A percentile compares a stretch with the other conserved stretches of the same genome.
phyloP scores from a whole-genome alignment of 2,888 invertebrate genomes.

The Cephus runcator region DNA sequence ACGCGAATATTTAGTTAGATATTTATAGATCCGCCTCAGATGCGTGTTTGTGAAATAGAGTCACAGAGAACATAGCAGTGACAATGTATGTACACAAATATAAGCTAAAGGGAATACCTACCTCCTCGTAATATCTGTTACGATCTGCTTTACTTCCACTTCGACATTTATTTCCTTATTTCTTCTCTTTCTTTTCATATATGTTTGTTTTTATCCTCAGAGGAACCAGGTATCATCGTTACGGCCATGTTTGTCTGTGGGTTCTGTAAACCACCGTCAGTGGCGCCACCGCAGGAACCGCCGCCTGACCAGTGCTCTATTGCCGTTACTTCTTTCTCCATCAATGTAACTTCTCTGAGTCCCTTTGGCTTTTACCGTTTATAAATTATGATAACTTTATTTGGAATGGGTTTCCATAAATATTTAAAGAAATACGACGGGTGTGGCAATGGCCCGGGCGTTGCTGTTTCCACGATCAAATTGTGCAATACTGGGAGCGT shows the following conservation, averaged over 20 bases:
- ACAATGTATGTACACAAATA: neutral
- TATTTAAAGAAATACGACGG: neutral
- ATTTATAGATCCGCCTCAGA: neutral
- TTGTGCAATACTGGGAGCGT: neutral
- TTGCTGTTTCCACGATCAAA: neutral
- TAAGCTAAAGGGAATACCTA: neutral
- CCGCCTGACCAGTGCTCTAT: neutral
- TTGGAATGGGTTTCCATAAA: constrained; percentile 18
- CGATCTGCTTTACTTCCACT: neutral
- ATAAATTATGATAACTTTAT: constrained; percentile 26
- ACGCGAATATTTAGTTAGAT: neutral
- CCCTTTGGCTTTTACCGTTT: constrained; percentile 9
- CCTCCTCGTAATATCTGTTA: neutral
- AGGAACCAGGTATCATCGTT: neutral
- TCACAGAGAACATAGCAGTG: neutral
- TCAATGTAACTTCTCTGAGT: neutral
- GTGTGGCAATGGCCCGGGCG: neutral
- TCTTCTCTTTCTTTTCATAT: too few relatives aligned
- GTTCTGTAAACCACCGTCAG: neutral
- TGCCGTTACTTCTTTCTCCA: neutral
- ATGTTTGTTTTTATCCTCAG: too few relatives aligned
- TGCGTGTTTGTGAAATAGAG: neutral
- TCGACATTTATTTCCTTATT: neutral
- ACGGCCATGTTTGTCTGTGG: neutral
- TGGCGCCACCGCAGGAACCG: neutral